A percentile compares a stretch with the other conserved stretches of the same genome.
These are phyloP conservation scores for Halcyon leucocephala DNA, from an alignment of 2,797 vertebrate genomes.

Conservation along the genomic window DNA sequence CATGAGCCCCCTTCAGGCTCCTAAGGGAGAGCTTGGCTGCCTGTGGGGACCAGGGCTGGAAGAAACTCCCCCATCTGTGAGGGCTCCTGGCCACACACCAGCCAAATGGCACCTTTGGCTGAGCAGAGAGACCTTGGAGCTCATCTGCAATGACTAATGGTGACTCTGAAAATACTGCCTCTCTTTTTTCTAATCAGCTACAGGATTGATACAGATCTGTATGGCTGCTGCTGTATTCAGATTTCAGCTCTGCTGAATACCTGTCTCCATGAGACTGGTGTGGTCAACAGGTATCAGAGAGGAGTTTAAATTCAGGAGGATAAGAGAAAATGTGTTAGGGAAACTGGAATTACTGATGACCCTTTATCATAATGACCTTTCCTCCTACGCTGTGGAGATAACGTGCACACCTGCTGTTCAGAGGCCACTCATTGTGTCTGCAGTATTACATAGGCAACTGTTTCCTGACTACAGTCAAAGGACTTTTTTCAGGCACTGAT, in stretches of 20 bases:
- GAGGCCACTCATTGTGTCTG: not conserved
- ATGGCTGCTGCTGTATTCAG: not conserved
- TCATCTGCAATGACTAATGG: not conserved
- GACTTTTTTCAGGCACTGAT: not conserved
- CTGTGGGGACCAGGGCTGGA: not conserved
- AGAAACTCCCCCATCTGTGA: not conserved
- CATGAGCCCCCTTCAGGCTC: not conserved
- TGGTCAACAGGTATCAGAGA: not conserved
- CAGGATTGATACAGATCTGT: accelerated
- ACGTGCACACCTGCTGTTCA: not conserved
- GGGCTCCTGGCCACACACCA: accelerated
- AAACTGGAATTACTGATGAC: not conserved
- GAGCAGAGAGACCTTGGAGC: accelerated
- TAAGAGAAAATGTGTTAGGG: not conserved
- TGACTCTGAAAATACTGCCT: not conserved
- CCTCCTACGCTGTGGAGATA: not conserved
- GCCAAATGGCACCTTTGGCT: not conserved
- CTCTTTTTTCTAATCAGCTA: not conserved
- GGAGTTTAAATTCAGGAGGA: not conserved
- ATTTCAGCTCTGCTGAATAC: not conserved
- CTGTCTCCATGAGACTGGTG: not conserved
- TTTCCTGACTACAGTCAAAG: not conserved
- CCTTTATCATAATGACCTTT: not conserved
- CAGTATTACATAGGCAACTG: not conserved
- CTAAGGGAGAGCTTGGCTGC: not conserved